Percentiles rank a stretch among this genome's conserved stretches.
These are phyloP conservation scores for Phorcus lineatus DNA, from an alignment of 2,888 invertebrate genomes.

Conservation along the genomic window DNA sequence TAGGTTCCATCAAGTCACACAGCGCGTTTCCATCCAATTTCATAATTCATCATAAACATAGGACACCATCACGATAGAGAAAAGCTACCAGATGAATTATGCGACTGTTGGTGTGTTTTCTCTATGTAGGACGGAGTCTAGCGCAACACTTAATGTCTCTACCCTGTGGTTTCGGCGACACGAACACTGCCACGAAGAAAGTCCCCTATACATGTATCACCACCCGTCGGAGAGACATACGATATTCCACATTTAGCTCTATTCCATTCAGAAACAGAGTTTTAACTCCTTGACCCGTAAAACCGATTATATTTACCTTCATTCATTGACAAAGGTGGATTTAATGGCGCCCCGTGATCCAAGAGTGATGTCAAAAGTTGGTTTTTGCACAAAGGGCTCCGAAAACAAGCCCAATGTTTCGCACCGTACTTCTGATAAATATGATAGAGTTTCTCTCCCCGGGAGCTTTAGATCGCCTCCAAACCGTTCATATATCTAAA, in stretches of 20 bases:
- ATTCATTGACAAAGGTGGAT: neutral
- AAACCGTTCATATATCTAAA: slow-evolving; percentile 6
- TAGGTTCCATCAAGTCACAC: neutral
- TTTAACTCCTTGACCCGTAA: slow-evolving; percentile 13
- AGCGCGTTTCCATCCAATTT: slow-evolving; percentile 2
- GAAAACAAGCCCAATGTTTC: slow-evolving; percentile 12
- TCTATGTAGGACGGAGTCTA: neutral
- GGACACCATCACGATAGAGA: neutral
- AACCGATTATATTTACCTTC: slow-evolving; percentile 9
- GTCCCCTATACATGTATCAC: neutral
- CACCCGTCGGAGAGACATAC: neutral
- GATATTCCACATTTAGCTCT: neutral
- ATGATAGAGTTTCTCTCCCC: neutral
- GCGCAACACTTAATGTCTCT: neutral
- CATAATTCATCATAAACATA: neutral
- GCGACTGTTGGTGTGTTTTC: neutral
- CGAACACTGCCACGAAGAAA: no score
- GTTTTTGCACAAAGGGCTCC: neutral
- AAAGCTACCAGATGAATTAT: neutral
- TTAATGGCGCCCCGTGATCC: neutral
- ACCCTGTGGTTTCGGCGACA: slow-evolving; percentile 6
- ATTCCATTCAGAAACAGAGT: neutral
- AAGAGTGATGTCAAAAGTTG: slow-evolving; percentile 13
- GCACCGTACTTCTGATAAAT: neutral
- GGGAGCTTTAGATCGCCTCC: neutral